Conservation (phyloP, 2,797 vertebrate genomes). For the Sebastes dallii region DNA sequence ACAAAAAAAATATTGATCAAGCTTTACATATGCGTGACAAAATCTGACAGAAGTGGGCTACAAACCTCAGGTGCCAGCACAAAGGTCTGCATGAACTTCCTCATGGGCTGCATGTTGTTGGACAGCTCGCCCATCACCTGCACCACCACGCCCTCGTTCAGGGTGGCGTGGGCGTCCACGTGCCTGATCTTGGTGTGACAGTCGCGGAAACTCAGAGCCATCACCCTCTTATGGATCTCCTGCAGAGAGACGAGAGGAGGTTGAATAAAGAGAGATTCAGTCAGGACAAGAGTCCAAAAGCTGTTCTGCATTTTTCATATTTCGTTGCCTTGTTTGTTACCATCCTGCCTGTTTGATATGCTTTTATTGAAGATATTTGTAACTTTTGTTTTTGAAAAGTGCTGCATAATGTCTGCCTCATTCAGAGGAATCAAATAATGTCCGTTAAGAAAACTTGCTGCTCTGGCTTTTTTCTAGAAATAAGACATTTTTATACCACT, state of each 20-base stretch:
- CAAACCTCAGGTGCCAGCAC: constrained; percentile 94
- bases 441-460: no score
- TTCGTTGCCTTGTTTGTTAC: background rate
- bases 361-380: background rate
- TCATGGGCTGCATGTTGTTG: constrained; percentile 97
- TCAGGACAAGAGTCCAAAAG: background rate
- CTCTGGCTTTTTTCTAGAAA: background rate
- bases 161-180: constrained; percentile 95
- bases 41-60: accelerated
- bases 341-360: background rate
- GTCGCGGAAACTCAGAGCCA: constrained; percentile 95
- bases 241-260: constrained; percentile 41
- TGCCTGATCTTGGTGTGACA: constrained; percentile 97
- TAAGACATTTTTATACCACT: background rate
- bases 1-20: no score
- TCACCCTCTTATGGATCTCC: constrained; percentile 98
- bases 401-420: background rate
- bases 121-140: constrained; percentile 98
- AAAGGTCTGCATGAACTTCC: constrained; percentile 98
- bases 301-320: no score
- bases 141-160: constrained; percentile 96
- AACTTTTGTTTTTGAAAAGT: background rate
- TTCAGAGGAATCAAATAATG: background rate
- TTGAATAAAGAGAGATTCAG: background rate
- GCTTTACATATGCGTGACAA: accelerated